Evolutionary conservation across 2,113 vertebrate species (phyloP).

Genomic region (Dromiciops gliroides): DNA sequence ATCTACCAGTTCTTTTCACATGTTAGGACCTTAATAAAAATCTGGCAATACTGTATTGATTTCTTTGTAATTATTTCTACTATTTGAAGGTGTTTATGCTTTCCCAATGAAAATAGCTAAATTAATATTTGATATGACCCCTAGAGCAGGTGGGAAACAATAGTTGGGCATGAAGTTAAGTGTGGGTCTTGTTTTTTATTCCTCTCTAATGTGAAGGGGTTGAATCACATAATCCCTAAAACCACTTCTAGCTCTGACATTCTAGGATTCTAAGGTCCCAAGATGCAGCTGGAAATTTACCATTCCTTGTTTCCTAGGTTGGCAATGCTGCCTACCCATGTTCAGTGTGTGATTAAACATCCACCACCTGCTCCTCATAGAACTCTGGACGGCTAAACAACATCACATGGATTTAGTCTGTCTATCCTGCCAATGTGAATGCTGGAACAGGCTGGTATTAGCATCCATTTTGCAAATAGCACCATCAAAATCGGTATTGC

Average conservation of each 20-base stretch:
- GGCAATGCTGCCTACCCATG: background rate
- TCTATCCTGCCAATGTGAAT: background rate
- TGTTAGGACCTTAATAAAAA: slow-evolving; percentile 65
- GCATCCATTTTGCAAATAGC: background rate
- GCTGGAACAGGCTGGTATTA: background rate
- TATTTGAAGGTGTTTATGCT: slow-evolving; percentile 34
- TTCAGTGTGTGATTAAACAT: background rate
- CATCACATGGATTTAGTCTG: background rate
- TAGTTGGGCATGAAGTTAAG: background rate
- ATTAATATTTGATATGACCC: background rate
- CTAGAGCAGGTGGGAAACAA: background rate
- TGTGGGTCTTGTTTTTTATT: background rate
- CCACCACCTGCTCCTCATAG: background rate
- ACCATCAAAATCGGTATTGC: background rate
- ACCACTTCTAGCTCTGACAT: background rate
- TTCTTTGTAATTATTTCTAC: slow-evolving; percentile 57
- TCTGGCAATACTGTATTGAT: slow-evolving; percentile 68
- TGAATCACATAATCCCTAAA: background rate
- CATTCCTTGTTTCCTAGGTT: background rate
- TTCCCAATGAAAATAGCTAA: slow-evolving; percentile 45
- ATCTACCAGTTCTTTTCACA: slow-evolving; percentile 46
- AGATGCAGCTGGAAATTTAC: background rate
- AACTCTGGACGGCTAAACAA: background rate
- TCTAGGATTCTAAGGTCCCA: background rate
- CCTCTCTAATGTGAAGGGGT: background rate